Percentiles rank a stretch among this genome's conserved stretches.
Evolutionary conservation across 2,113 vertebrate species (phyloP).

Genomic region (Nibea coibor): DNA sequence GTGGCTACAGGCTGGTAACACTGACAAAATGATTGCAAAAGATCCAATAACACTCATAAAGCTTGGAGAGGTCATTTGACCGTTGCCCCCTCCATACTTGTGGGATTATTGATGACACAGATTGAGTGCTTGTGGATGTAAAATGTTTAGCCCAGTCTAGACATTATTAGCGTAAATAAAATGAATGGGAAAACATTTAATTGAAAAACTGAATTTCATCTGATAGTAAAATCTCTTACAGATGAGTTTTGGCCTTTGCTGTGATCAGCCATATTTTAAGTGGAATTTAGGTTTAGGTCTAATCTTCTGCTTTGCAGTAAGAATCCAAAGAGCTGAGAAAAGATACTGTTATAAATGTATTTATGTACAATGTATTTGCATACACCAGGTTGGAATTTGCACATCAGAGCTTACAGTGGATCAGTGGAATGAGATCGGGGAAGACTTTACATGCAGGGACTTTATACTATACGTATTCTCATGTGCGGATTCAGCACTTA

Average conservation of each 20-base stretch:
- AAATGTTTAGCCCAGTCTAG: conserved; percentile 12
- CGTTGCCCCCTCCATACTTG: background rate
- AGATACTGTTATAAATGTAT: background rate
- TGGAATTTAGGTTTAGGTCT: background rate
- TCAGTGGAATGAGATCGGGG: conserved; percentile 29
- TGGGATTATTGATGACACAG: background rate
- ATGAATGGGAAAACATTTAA: background rate
- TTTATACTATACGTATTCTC: conserved; percentile 2
- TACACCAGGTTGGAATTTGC: conserved; percentile 5
- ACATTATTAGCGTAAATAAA: background rate
- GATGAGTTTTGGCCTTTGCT: background rate
- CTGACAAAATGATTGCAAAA: background rate
- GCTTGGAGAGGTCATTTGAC: background rate
- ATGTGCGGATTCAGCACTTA: conserved; percentile 52
- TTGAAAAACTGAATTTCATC: background rate
- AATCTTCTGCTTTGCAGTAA: background rate
- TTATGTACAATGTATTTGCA: conserved; percentile 34
- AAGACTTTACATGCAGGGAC: conserved; percentile 2
- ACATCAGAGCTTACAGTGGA: conserved; percentile 39
- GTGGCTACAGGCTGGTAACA: background rate
- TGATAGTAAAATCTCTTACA: background rate
- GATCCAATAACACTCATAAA: background rate
- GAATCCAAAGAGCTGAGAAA: background rate
- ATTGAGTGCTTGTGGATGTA: background rate
- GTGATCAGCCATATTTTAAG: background rate